phyloP scores from a whole-genome alignment of 1,140 invertebrate species.

The Drosophila nigrodunni region DNA sequence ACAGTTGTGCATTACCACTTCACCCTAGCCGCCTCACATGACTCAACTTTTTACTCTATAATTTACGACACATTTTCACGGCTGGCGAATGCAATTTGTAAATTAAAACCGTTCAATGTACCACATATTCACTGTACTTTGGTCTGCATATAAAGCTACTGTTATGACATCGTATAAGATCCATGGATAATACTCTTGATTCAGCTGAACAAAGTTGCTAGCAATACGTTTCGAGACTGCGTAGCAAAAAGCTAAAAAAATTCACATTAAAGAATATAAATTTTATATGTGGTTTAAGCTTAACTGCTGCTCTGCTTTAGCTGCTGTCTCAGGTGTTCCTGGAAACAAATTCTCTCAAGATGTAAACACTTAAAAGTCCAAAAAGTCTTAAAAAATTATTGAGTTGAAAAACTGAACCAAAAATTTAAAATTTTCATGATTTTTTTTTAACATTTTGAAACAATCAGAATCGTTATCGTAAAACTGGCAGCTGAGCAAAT shows the following conservation, averaged over 20 bases:
- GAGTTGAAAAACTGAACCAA: no score
- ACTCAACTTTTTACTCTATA: neutral
- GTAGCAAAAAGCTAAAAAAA: neutral
- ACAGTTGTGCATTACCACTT: conserved; percentile 18
- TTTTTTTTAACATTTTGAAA: no score
- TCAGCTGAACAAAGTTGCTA: neutral
- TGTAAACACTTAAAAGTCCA: no score
- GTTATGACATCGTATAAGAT: neutral
- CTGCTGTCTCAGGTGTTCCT: neutral
- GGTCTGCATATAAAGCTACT: neutral
- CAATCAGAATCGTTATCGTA: no score
- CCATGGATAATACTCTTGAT: neutral
- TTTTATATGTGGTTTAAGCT: conserved; percentile 1
- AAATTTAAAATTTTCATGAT: no score
- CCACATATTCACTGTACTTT: neutral
- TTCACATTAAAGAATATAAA: neutral
- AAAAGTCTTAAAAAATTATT: no score
- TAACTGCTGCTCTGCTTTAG: conserved; percentile 1
- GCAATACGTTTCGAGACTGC: neutral
- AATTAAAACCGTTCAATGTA: conserved; percentile 22
- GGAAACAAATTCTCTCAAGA: neutral
- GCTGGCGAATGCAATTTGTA: conserved; percentile 9
- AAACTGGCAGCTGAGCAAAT: no score
- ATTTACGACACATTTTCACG: conserved; percentile 9
- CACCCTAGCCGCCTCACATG: neutral